A percentile compares a stretch with the other conserved stretches of the same genome.
These are phyloP conservation scores for Bettongia penicillata DNA, from an alignment of 2,113 vertebrate species.

Conservation along the genomic window DNA sequence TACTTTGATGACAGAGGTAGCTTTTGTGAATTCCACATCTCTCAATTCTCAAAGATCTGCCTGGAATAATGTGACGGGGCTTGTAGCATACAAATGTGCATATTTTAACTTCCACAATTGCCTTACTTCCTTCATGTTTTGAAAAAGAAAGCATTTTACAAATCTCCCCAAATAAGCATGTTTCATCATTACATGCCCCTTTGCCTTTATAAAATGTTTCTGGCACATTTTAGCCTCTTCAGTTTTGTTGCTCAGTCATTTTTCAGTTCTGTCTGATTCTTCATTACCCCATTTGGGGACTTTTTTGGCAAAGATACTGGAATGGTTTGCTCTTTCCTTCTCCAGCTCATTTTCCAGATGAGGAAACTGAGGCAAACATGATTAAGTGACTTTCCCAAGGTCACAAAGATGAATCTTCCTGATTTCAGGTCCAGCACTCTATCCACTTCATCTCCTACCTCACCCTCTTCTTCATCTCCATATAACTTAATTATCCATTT, in stretches of 20 bases:
- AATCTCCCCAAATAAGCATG: background rate
- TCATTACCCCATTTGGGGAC: background rate
- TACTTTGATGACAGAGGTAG: background rate
- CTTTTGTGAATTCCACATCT: background rate
- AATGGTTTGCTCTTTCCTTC: background rate
- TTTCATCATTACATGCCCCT: background rate
- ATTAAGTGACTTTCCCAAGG: too few species aligned
- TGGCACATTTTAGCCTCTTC: background rate
- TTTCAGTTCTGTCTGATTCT: background rate
- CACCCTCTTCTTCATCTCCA: background rate
- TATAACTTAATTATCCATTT: background rate
- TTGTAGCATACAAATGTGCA: background rate
- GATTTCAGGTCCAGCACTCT: background rate
- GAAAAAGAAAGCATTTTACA: background rate
- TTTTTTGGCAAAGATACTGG: background rate
- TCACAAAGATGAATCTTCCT: background rate
- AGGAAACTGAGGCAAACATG: background rate
- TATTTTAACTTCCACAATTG: background rate
- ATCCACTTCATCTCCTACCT: background rate
- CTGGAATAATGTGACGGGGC: background rate
- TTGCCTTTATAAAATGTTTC: background rate
- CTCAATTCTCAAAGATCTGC: background rate
- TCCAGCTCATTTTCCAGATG: background rate
- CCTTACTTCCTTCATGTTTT: background rate
- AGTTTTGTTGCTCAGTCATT: background rate